Evolutionary conservation across 2,113 vertebrate genomes (phyloP).

Genomic region (Rafetus swinhoei): DNA sequence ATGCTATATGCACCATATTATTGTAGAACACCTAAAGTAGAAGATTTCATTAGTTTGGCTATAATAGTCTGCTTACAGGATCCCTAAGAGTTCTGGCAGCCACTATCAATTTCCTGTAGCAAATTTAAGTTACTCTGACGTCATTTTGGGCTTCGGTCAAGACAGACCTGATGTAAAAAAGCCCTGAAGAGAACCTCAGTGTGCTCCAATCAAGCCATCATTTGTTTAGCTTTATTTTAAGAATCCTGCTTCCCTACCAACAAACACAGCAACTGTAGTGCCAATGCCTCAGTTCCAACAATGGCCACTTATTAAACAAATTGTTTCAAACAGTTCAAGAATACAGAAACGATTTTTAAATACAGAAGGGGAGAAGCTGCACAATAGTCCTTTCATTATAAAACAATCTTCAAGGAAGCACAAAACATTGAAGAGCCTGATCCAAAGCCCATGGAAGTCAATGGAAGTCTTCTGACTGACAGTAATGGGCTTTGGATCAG

Average conservation of each 20-base stretch:
- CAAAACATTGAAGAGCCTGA: constrained; percentile 19
- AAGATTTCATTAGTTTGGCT: background rate
- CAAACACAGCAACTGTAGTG: constrained; percentile 43
- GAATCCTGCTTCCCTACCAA: constrained; percentile 52
- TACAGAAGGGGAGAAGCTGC: background rate
- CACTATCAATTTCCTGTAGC: constrained; percentile 52
- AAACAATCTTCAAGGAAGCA: constrained; percentile 50
- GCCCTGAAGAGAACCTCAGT: constrained; percentile 36
- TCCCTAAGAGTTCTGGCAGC: constrained; percentile 37
- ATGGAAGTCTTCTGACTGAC: background rate
- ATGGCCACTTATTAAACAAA: constrained; percentile 31
- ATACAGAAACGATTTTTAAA: constrained; percentile 57
- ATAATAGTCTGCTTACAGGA: constrained; percentile 45
- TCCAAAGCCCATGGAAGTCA: constrained; percentile 36
- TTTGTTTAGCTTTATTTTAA: constrained; percentile 58
- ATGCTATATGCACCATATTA: rapidly evolving
- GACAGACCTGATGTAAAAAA: constrained; percentile 23
- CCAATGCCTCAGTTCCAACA: constrained; percentile 46
- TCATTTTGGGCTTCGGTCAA: constrained; percentile 63
- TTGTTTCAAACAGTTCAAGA: constrained; percentile 28
- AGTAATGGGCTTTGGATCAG: background rate
- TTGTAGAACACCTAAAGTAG: background rate
- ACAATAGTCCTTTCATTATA: constrained; percentile 65
- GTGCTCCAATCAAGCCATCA: constrained; percentile 74
- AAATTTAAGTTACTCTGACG: constrained; percentile 71